These are phyloP conservation scores for Clostera curtula DNA, from an alignment of 2,888 invertebrate species.

Conservation along the genomic window DNA sequence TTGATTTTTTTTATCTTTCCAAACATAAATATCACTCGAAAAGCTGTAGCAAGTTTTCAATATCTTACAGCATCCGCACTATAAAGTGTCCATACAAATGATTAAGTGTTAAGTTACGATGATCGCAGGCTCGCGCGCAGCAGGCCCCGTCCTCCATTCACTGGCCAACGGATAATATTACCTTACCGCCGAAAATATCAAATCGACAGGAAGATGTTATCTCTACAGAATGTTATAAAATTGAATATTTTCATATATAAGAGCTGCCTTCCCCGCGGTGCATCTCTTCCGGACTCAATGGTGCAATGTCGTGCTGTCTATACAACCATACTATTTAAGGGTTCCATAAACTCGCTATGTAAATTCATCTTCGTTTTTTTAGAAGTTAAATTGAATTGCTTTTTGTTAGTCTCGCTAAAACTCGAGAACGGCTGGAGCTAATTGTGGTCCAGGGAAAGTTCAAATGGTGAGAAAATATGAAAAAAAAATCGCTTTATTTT, in stretches of 20 bases:
- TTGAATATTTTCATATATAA: slow-evolving; percentile 68
- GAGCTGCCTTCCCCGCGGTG: slow-evolving; percentile 48
- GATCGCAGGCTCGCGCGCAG: slow-evolving; percentile 57
- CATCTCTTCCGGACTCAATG: slow-evolving; percentile 45
- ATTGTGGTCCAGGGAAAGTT: no score
- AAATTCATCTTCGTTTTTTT: no score
- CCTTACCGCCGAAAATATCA: slow-evolving; percentile 72
- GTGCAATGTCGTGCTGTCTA: slow-evolving; percentile 18
- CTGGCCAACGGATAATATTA: slow-evolving; percentile 57
- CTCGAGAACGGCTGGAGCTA: no score
- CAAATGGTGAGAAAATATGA: no score
- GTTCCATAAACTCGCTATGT: slow-evolving; percentile 26
- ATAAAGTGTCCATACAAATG: slow-evolving; percentile 66
- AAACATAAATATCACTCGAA: no score
- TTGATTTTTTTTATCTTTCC: no score
- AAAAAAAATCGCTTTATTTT: no score
- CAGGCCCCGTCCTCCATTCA: slow-evolving; percentile 60
- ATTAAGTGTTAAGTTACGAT: slow-evolving; percentile 73
- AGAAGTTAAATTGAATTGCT: no score
- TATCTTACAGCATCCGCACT: no score
- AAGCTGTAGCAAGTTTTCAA: no score
- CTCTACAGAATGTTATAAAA: slow-evolving; percentile 68
- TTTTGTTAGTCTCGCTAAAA: no score
- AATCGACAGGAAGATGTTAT: slow-evolving; percentile 72
- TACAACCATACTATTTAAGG: slow-evolving; percentile 19